Evolutionary conservation across 2,888 invertebrate species (phyloP).

Genomic region (Andrena fulva): DNA sequence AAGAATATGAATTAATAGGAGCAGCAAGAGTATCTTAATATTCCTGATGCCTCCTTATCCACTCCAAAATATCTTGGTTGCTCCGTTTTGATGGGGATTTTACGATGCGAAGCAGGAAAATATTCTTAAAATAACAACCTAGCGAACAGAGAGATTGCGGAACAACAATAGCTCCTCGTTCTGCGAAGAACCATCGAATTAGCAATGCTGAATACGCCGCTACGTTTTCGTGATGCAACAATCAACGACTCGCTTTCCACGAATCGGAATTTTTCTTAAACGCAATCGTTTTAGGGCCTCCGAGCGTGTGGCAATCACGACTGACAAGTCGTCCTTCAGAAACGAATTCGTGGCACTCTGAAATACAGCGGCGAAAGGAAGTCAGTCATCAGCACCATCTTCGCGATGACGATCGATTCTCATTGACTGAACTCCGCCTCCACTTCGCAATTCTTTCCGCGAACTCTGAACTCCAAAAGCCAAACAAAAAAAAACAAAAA

Average conservation of each 20-base stretch:
- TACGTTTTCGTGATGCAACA: constrained; percentile 40
- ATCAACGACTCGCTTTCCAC: constrained; percentile 38
- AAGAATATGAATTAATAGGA: background rate
- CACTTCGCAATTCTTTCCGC: background rate
- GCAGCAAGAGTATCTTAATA: background rate
- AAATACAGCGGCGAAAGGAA: constrained; percentile 30
- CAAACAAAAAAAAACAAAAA: too few species aligned
- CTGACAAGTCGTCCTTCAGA: constrained; percentile 22
- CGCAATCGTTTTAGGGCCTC: constrained; percentile 27
- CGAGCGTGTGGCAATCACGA: constrained; percentile 14
- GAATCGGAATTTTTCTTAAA: constrained; percentile 26
- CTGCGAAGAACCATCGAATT: constrained; percentile 43
- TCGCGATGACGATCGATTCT: background rate
- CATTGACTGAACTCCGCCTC: constrained; percentile 7
- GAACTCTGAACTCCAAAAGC: background rate
- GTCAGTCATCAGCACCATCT: background rate
- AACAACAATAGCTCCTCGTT: constrained; percentile 13
- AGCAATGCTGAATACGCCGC: constrained; percentile 37
- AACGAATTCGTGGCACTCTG: constrained; percentile 20
- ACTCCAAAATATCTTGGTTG: background rate
- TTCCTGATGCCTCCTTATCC: background rate
- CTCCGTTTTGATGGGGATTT: background rate
- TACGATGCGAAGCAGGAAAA: background rate
- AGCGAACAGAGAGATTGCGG: background rate
- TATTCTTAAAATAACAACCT: background rate